Base-by-base conservation (phyloP, 2,888 invertebrate species). In the Scaptomyza cyrtandrae region DNA sequence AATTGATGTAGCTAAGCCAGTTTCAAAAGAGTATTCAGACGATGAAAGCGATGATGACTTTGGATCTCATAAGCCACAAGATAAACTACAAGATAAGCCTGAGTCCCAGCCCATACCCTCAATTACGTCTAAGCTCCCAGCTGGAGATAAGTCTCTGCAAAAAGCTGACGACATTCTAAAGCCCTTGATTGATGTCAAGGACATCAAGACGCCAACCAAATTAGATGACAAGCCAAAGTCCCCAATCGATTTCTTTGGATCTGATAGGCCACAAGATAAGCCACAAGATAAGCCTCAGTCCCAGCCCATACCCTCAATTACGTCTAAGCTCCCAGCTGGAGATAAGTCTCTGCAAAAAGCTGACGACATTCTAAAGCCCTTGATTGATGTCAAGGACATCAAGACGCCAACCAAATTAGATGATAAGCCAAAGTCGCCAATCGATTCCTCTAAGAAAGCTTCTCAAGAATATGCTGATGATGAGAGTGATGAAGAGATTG, bases 41-140 rank as follows among this genome's bases (percentile, higher is more conserved):
- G 33, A 65, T 44, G 59, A 65, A 27, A 54, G 52, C 35, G n/a
- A 53, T 49, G 49, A 44, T n/a, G n/a, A 65, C 33, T n/a, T 53
- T 2, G 49, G 11, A 13, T 52, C 37, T 27, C 3, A 35, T 19
- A 4, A 35, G 7, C 6, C 49, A 7, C 29, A 27, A 19, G 37
- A 37, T 9, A 58, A 46, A 45, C 58, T 50, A 45, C 50, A 46
- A 39, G 37, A 63, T 24, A 63, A 39, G 9, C 39, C 49, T 13
- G 33, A 29, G 10, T 3, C 37, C 37, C 27, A 29, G 29, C 14
- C 27, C 46, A 33, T 16, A 13, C 37, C 50, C 16, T 50, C 43
- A 14, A 16, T 24, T 10, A 16, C 10, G 35, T n/a, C 52, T 27
- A n/a, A 46, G 11, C 52, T 52, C 33, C 58, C 64, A 29, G 10